These are phyloP conservation scores for Chascanopsetta lugubris DNA, from an alignment of 2,113 vertebrate species.

Conservation along the genomic window DNA sequence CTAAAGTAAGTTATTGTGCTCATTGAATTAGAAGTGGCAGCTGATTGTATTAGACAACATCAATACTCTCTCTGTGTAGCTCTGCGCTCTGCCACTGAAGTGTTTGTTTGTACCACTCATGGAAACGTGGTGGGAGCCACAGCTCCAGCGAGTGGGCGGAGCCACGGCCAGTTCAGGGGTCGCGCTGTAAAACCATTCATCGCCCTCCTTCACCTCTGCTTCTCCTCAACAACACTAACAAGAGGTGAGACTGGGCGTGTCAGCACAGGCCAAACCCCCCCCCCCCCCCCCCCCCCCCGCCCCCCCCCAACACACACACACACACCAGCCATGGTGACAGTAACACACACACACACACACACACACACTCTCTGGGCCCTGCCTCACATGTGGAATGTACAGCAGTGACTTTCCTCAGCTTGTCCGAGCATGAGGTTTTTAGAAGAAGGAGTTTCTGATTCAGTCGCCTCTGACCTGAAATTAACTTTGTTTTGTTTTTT, in stretches of 20 bases:
- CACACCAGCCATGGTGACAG: conserved; percentile 16
- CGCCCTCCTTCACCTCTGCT: conserved; percentile 33
- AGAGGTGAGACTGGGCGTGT: conserved; percentile 43
- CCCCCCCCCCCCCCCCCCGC: no score
- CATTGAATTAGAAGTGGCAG: no score
- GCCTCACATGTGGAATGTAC: conserved; percentile 57
- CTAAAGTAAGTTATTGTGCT: no score
- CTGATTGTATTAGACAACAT: no score
- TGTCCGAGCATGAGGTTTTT: conserved; percentile 43
- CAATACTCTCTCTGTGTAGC: no score
- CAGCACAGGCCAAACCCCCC: conserved; percentile 8
- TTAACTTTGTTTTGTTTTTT: conserved; percentile 2
- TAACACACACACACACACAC: conserved; percentile 24
- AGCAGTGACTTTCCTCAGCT: conserved; percentile 41
- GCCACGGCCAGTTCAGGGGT: conserved; percentile 14
- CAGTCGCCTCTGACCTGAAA: no score
- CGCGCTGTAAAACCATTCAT: conserved; percentile 37
- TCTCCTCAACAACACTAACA: conserved; percentile 36
- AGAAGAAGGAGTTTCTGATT: conserved; percentile 11
- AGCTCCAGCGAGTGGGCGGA: background rate
- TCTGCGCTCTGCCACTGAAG: background rate
- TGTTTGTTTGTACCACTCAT: background rate
- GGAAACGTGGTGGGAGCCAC: background rate
- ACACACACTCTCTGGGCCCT: conserved; percentile 19
- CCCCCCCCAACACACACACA: no score